phyloP scores from a whole-genome alignment of 1,140 invertebrate species.

The Orchestia grillus region DNA sequence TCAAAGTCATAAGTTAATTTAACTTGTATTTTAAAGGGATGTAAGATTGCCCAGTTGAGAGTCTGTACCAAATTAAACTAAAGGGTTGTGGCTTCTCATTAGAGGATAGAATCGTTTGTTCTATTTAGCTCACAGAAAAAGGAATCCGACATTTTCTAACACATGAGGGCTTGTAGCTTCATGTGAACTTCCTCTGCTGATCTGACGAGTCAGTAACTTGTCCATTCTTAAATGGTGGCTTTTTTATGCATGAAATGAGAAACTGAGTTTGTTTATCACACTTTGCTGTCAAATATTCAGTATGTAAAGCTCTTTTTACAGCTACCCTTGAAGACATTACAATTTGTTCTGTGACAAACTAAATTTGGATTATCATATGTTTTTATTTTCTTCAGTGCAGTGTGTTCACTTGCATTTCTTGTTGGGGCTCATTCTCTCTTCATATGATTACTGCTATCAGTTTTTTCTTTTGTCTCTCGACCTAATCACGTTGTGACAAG shows the following conservation, averaged over 20 bases:
- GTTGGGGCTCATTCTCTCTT: background rate
- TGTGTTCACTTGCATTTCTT: background rate
- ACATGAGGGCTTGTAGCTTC: background rate
- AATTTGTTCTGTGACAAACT: background rate
- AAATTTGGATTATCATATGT: background rate
- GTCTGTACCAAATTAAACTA: background rate
- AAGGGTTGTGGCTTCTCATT: background rate
- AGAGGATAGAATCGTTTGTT: background rate
- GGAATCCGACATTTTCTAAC: background rate
- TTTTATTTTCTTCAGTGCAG: background rate
- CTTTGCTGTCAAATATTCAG: background rate
- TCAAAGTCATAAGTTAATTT: too few species aligned
- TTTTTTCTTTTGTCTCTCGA: background rate
- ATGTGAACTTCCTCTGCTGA: background rate
- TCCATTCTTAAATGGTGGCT: background rate
- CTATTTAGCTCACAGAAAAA: background rate
- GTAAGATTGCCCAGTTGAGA: background rate
- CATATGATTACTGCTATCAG: background rate
- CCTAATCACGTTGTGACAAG: background rate
- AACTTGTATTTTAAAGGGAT: too few species aligned
- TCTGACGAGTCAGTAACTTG: background rate
- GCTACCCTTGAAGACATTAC: background rate
- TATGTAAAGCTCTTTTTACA: background rate
- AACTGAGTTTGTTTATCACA: background rate
- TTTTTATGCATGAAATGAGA: background rate